These are phyloP conservation scores for Phoenicopterus ruber DNA, from an alignment of 2,113 vertebrate species.

Conservation along the genomic window DNA sequence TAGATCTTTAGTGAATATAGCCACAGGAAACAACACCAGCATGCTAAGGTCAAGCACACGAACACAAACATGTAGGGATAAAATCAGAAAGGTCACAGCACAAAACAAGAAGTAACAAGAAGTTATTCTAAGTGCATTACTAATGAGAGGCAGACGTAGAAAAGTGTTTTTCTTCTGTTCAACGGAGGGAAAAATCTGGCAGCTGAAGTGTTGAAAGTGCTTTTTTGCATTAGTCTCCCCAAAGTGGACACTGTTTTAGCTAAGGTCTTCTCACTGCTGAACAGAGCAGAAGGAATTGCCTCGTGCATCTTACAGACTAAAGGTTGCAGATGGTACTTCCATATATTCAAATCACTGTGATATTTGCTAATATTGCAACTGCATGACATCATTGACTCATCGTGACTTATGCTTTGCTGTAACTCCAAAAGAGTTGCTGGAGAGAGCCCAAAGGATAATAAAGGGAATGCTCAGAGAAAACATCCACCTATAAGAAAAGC, in stretches of 20 bases:
- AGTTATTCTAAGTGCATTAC: conserved; percentile 34
- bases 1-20: background rate
- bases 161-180: background rate
- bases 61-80: conserved; percentile 37
- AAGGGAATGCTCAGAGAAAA: background rate
- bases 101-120: conserved; percentile 39
- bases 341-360: background rate
- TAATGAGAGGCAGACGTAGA: background rate
- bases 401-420: background rate
- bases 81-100: conserved; percentile 46
- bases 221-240: background rate
- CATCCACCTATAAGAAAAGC: background rate
- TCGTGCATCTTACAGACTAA: background rate
- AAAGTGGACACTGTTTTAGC: background rate
- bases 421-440: no score
- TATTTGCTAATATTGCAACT: background rate
- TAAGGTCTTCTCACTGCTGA: background rate
- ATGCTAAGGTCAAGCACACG: background rate
- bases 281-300: background rate
- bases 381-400: background rate
- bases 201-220: background rate
- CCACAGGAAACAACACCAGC: conserved; percentile 32
- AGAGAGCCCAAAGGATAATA: background rate
- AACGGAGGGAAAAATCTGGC: background rate
- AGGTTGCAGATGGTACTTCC: background rate